Evolutionary conservation across 2,888 invertebrate genomes (phyloP), one percentile per base, ranked within the genome.

Genomic region (Yponomeuta malinellus): DNA sequence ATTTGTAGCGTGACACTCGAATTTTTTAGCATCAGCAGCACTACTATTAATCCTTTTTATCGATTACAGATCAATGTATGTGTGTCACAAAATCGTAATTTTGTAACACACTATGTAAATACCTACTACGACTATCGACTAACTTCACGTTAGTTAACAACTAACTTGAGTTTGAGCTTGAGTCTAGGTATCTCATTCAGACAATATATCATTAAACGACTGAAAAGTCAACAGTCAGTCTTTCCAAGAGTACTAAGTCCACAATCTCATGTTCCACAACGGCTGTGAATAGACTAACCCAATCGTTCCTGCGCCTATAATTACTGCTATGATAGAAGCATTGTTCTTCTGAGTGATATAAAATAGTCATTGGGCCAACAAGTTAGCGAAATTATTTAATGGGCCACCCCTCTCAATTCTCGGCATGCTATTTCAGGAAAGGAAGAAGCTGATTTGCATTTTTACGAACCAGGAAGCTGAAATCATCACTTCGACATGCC

Each of bases 391-490:
- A 79, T 78, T 74, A 76, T 74, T 71, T 78, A 75, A 77, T 78
- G 75, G 78, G 76, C 86, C 89, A 87, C 90, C 88, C 88, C 86
- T 81, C 81, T 79, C 83, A 85, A 87, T 86, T 86, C 83, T 85
- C 78, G 52, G 52, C 52, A 59, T 59, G 12, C 52, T 59, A 59
- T 59, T 59, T 15, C 12, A 15, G 52, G 52, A 87, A 85, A 88
- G 90, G 90, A 91, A 89, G 89, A 81, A 79, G 84, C 87, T 88
- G 88, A 89, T 90, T 90, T 89, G 87, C 85, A 86, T 88, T 90
- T 90, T 90, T 88, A 89, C 88, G 84, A 89, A 88, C 82, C 77
- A 83, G 84, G 89, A 87, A 89, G 89, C 85, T 87, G 86, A 84
- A 86, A 84, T 86, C 86, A 86, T 83, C 78, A 70, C 65, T 59